Percentiles rank a stretch among this genome's conserved stretches.
These are phyloP conservation scores for Rapana venosa DNA, from an alignment of 2,888 invertebrate species.

Conservation along the genomic window DNA sequence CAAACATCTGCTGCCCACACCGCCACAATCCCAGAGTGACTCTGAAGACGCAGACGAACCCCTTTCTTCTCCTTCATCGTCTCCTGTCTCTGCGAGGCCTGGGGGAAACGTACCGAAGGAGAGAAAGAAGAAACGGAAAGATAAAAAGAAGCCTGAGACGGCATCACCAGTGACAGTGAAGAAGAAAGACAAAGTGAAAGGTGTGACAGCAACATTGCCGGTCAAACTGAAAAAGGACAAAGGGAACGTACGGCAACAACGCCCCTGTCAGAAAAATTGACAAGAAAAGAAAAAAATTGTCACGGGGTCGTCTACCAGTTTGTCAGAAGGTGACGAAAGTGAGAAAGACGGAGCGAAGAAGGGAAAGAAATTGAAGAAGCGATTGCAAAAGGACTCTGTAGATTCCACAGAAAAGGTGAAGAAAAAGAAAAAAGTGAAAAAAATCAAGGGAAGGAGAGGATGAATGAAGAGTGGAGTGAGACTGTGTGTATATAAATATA, in stretches of 20 bases:
- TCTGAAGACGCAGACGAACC: neutral
- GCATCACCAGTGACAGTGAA: neutral
- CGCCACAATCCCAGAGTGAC: neutral
- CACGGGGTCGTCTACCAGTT: neutral
- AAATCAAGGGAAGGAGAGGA: neutral
- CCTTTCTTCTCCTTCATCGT: neutral
- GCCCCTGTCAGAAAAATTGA: neutral
- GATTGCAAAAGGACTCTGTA: neutral
- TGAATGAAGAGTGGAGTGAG: neutral
- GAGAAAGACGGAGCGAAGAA: neutral
- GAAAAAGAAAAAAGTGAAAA: neutral
- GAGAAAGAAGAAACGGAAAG: neutral
- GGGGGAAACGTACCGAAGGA: neutral
- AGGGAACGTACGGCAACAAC: neutral
- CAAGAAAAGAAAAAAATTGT: neutral
- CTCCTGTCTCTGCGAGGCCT: neutral
- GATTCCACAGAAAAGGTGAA: neutral
- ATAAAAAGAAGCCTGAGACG: neutral
- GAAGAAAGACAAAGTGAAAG: neutral
- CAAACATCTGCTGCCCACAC: neutral
- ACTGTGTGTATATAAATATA: too few species aligned
- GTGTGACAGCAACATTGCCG: too few species aligned
- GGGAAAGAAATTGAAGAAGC: neutral
- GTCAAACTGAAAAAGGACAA: neutral
- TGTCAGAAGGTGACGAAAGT: slow-evolving; percentile 21